Evolutionary conservation across 92 coral and sea anemone genomes (phyloP), one percentile per base, ranked within the genome.

Genomic region (Chrysogorgia sp.): DNA sequence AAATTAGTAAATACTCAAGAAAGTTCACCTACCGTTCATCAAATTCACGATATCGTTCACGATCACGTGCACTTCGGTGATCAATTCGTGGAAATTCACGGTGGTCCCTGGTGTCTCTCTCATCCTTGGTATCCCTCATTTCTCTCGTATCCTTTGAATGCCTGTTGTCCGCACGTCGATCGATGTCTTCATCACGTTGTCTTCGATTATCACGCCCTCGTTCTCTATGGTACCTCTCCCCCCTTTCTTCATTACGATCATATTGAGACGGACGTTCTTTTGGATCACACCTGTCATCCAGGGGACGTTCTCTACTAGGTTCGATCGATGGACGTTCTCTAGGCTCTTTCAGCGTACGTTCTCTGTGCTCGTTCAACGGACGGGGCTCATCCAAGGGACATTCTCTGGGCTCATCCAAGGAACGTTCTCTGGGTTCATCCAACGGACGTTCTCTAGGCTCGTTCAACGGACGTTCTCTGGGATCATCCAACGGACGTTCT

Each of bases 401-500:
- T 22, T 80, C 82, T 63, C 85, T 89, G 48, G 35, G 86, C 90
- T 55, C 96, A 79, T 41, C 87, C 87, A 35, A 79, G 80, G 58
- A 64, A 87, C 71, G 81, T 83, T 81, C 97, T 83, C 56, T 87
- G 84, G 43, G 81, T 75, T 19, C 83, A 66, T 15, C 88, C 86
- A 56, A 88, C 91, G 43, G 90, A 90, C 63, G 83, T 79, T 67
- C 96, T 63, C 24, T 91, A 28, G 89, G 96, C 64, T 82, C 79
- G n/a, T n/a, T n/a, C n/a, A n/a, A n/a, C n/a, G n/a, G n/a, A n/a
- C n/a, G n/a, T n/a, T n/a, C n/a, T n/a, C n/a, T n/a, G n/a, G n/a
- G n/a, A n/a, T n/a, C n/a, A n/a, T n/a, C n/a, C 31, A 88, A 85
- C 19, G 88, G 97, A 37, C 96, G 90, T 22, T 80, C 82, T 63